Evolutionary conservation across 2,797 vertebrate genomes (phyloP), one percentile per base, ranked within the genome.

Genomic region (Myotis daubentonii): DNA sequence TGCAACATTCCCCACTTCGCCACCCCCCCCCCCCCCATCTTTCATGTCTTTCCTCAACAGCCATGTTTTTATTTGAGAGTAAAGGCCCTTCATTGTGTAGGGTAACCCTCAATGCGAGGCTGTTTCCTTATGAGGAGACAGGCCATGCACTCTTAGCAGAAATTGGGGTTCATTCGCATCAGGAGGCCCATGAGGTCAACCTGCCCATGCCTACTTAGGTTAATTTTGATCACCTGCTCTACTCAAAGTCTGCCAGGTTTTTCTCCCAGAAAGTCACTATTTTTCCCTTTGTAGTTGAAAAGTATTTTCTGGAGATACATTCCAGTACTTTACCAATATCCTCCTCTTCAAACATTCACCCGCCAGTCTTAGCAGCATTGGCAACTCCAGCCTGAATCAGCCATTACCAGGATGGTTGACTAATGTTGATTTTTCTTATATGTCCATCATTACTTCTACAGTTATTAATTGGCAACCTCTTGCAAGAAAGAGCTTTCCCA

Each of bases 401-500:
- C 49, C 33, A 74, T 68, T 15, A 11, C 84, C 5, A 6, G 17
- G 22, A 53, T 13, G 5, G 20, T 23, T 41, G 20, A 44, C 15
- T 28, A 3, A 25, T 2, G 23, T 36, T 60, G 36, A 65, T 8
- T 65, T 49, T 41, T 82, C 86, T 74, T 25, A 20, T 33, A 20
- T 23, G 72, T 55, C 47, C 47, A 60, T 25, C 76, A 78, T 60
- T 53, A 23, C 30, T 89, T 74, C 55, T 51, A 30, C 41, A 16
- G 22, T 8, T 68, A 89, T 19, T 47, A 49, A 72, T 17, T 62
- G 68, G 44, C 51, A 44, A 38, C 41, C 49, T 44, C 36, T 74
- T 53, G 10, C 11, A 72, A 78, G 70, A 44, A 94, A 66, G 28
- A 87, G 41, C 30, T 94, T 93, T 47, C 47, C 55, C 30, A 82